phyloP scores from a whole-genome alignment of 2,113 vertebrate genomes.

The Danio rerio region DNA sequence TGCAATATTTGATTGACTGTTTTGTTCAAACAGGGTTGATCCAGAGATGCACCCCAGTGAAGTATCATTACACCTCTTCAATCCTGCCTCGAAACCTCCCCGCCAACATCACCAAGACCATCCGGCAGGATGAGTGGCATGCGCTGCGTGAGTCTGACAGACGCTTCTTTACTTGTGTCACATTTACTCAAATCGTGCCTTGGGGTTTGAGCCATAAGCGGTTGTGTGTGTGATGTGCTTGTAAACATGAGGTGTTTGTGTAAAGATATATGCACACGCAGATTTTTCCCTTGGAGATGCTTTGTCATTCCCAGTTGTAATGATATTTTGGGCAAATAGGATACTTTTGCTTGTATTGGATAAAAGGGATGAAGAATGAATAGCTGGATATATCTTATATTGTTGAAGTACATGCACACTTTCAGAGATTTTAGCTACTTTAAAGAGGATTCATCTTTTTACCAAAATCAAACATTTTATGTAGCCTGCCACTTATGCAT shows the following conservation, averaged over 20 bases:
- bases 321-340: not conserved
- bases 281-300: too few species aligned
- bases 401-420: not conserved
- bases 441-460: not conserved
- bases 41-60: conserved; percentile 84
- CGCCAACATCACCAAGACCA: conserved; percentile 89
- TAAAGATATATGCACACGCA: not conserved
- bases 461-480: not conserved
- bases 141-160: conserved; percentile 85
- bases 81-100: conserved; percentile 87
- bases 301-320: not conserved
- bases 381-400: not conserved
- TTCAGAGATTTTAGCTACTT: not conserved
- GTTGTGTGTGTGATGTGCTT: not conserved
- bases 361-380: not conserved
- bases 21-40: conserved; percentile 69
- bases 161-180: not conserved
- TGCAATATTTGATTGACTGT: not conserved
- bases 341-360: not conserved
- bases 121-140: conserved; percentile 92
- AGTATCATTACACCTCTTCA: conserved; percentile 91
- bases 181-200: not conserved
- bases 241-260: not conserved
- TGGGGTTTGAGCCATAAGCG: not conserved
- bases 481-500: not conserved